A percentile compares a stretch with the other conserved stretches of the same genome.
Evolutionary conservation across 2,797 vertebrate species (phyloP).

Genomic region (Enteromius anoplus): DNA sequence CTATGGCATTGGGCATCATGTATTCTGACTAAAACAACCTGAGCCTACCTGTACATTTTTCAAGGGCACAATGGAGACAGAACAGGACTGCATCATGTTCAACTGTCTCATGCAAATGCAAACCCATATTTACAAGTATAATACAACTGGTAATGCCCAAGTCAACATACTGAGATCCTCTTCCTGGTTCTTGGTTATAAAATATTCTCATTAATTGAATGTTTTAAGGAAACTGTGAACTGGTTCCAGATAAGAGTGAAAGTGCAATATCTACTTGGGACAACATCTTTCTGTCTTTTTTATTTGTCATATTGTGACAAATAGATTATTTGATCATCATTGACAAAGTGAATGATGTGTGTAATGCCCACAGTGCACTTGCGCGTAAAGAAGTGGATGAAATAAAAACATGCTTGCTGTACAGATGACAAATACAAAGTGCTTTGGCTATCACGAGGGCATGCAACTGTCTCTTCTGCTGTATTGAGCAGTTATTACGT

Average conservation of each 20-base stretch:
- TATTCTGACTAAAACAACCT: constrained; percentile 5
- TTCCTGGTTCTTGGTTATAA: constrained; percentile 2
- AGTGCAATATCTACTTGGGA: not conserved
- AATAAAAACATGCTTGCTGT: constrained; percentile 3
- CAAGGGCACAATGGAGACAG: not conserved
- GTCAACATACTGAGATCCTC: not conserved
- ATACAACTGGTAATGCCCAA: constrained; percentile 6
- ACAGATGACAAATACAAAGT: not conserved
- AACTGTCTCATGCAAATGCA: constrained; percentile 48
- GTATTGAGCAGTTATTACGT: not conserved
- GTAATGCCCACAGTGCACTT: not conserved
- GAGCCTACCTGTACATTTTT: not conserved
- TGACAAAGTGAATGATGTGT: not conserved
- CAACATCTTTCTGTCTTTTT: not conserved
- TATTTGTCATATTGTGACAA: not conserved
- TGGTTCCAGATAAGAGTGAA: not conserved
- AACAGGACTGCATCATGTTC: constrained; percentile 26
- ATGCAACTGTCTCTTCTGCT: not conserved
- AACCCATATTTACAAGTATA: constrained; percentile 40
- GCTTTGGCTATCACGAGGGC: not conserved
- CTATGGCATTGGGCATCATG: not conserved
- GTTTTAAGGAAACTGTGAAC: not conserved
- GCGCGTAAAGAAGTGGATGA: not conserved
- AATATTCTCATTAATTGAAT: not conserved
- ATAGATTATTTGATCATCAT: not conserved